A percentile compares a stretch with the other conserved stretches of the same genome.
Evolutionary conservation across 2,888 invertebrate genomes (phyloP).

Genomic region (Chrysolina americana): DNA sequence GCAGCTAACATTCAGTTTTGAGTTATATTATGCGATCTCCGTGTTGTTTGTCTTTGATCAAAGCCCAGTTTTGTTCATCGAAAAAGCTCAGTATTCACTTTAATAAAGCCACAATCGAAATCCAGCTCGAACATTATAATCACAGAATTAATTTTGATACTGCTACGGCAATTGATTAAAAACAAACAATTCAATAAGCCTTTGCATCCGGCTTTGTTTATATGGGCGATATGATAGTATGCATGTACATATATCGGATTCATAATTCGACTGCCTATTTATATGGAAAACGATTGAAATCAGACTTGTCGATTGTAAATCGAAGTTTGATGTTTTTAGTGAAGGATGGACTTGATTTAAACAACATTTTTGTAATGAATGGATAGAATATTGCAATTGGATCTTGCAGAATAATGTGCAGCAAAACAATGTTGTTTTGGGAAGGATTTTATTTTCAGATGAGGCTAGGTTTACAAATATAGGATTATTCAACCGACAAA

Average conservation of each 20-base stretch:
- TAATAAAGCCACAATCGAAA: not conserved
- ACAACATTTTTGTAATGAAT: too few relatives aligned
- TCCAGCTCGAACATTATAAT: not conserved
- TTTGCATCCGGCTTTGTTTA: slow-evolving; percentile 1
- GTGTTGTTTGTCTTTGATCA: too few relatives aligned
- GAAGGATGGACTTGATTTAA: too few relatives aligned
- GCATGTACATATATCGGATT: not conserved
- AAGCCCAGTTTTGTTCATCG: not conserved
- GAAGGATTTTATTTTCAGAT: too few relatives aligned
- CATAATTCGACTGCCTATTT: slow-evolving; percentile 3
- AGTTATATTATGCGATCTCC: too few relatives aligned
- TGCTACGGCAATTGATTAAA: slow-evolving; percentile 16
- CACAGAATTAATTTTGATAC: not conserved
- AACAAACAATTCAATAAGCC: slow-evolving; percentile 26
- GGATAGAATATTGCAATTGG: too few relatives aligned
- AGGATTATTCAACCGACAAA: too few relatives aligned
- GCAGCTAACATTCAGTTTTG: too few relatives aligned
- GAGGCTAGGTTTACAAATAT: too few relatives aligned
- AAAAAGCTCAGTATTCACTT: not conserved
- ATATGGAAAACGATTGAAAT: slow-evolving; percentile 7
- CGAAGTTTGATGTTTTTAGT: too few relatives aligned
- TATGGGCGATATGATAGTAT: not conserved
- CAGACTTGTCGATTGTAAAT: not conserved
- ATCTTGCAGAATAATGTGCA: too few relatives aligned
- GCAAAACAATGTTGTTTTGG: too few relatives aligned